These are phyloP conservation scores for Okamejei kenojei DNA, from an alignment of 2,797 vertebrate species.

Conservation along the genomic window DNA sequence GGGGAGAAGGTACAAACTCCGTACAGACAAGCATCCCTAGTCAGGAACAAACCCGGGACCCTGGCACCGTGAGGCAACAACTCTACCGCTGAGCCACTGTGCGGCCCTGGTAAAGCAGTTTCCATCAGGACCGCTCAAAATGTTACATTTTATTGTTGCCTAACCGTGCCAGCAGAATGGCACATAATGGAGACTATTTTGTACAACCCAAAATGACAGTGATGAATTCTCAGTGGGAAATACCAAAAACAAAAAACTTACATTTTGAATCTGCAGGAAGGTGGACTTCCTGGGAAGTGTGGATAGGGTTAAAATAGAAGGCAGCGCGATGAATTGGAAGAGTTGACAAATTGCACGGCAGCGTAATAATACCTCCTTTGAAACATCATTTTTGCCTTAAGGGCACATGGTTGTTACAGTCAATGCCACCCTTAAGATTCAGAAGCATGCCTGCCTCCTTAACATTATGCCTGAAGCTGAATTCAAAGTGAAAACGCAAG, in stretches of 20 bases:
- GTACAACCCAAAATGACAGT: too few species aligned
- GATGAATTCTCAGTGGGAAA: not conserved
- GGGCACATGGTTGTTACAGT: not conserved
- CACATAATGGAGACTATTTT: too few species aligned
- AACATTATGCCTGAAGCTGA: not conserved
- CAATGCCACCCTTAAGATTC: not conserved
- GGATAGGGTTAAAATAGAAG: not conserved
- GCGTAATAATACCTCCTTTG: not conserved
- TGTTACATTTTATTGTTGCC: too few species aligned
- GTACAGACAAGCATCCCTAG: too few species aligned
- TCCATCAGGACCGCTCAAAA: too few species aligned
- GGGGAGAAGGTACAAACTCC: too few species aligned
- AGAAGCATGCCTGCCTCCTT: not conserved
- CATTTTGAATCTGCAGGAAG: not conserved
- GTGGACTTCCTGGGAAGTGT: not conserved
- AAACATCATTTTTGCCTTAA: conserved; percentile 6
- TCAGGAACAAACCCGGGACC: too few species aligned
- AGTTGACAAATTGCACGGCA: not conserved
- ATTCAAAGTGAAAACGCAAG: not conserved
- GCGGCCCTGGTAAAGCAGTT: too few species aligned
- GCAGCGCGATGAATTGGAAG: not conserved
- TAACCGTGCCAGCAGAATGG: too few species aligned
- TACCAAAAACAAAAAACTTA: not conserved
- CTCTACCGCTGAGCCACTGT: too few species aligned
- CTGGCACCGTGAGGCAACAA: too few species aligned